A percentile compares a stretch with the other conserved stretches of the same genome.
Conservation (phyloP, 2,888 invertebrate genomes). For the Falcaria lacertinaria region DNA sequence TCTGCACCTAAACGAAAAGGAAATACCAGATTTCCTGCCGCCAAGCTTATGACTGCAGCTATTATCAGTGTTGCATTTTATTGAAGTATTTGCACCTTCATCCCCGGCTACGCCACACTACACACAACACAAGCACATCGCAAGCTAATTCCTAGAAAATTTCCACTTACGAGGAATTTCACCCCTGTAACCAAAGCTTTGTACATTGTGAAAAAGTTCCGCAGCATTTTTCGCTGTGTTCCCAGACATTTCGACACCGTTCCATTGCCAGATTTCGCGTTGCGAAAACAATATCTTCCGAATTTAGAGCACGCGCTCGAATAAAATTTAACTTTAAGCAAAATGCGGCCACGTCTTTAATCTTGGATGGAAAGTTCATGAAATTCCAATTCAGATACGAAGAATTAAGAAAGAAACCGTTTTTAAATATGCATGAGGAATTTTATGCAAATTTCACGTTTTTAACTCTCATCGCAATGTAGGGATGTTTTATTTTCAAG, state of each 20-base stretch:
- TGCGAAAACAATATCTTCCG: not conserved
- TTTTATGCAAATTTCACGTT: too few species aligned
- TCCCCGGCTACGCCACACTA: conserved; percentile 3
- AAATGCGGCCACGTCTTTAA: not conserved
- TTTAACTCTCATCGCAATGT: too few species aligned
- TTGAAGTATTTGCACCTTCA: not conserved
- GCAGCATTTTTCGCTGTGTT: not conserved
- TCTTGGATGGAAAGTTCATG: not conserved
- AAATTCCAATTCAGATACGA: not conserved
- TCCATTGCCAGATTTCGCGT: not conserved
- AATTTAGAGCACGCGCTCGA: not conserved
- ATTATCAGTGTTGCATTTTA: too few species aligned
- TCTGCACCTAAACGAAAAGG: not conserved
- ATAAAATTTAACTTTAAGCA: not conserved
- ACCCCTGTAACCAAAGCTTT: not conserved
- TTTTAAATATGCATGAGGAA: not conserved
- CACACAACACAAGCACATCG: not conserved
- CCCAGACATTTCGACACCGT: not conserved
- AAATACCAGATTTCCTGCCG: too few species aligned
- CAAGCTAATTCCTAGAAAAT: conserved; percentile 2
- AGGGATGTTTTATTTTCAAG: too few species aligned
- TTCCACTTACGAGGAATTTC: not conserved
- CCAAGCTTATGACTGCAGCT: too few species aligned
- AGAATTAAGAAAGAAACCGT: not conserved
- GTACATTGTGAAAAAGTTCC: not conserved